Base-by-base conservation (phyloP, 2,113 vertebrate genomes). In the Thamnaconus septentrionalis region DNA sequence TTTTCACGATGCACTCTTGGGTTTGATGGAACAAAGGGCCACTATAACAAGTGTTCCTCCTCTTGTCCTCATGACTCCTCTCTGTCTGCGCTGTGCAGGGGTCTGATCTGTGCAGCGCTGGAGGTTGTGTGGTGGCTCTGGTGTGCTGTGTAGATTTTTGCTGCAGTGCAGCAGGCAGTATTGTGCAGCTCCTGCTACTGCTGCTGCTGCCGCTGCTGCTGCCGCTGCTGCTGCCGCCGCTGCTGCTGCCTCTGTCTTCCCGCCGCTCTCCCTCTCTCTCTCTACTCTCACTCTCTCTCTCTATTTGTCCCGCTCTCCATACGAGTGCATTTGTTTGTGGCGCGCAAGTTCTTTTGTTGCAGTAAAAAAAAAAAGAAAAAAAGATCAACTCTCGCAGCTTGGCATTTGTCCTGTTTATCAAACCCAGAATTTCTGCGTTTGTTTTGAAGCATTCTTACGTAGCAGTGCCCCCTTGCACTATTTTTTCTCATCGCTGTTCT, bases 131-230 rank as follows among this genome's bases (percentile, higher is more conserved):
- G 80, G 65, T 76, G 79, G 77, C 76, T 71, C 72, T 88, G 86
- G 89, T 90, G 88, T 86, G 83, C 91, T 92, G 90, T 83, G 87
- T 44, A 85, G 91, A 90, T 89, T 93, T 92, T 95, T 98, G 94
- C 93, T 94, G 96, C 94, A 96, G 92, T 96, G 94, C 95, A 95
- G 94, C 92, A 94, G 89, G 90, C 93, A 93, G 92, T 91, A 84
- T 94, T 93, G 94, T 92, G 92, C 92, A 92, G 90, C 90, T 72
- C 1, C 18, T 50, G 48, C 48, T n/a, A n/a, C 48, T 49, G 48
- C 48, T 49, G 48, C 46, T 48, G 46, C 48, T 50, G 48, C 48
- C 10, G 76, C 73, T 81, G 77, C 80, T 50, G 48, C 48, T 50
- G 76, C 73, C n/a, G n/a, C 18, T 50, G 48, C 48, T n/a, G 8